Percentiles rank a stretch among this genome's conserved stretches.
Evolutionary conservation across 1,140 invertebrate species (phyloP).

Genomic region (Copidosoma floridanum): DNA sequence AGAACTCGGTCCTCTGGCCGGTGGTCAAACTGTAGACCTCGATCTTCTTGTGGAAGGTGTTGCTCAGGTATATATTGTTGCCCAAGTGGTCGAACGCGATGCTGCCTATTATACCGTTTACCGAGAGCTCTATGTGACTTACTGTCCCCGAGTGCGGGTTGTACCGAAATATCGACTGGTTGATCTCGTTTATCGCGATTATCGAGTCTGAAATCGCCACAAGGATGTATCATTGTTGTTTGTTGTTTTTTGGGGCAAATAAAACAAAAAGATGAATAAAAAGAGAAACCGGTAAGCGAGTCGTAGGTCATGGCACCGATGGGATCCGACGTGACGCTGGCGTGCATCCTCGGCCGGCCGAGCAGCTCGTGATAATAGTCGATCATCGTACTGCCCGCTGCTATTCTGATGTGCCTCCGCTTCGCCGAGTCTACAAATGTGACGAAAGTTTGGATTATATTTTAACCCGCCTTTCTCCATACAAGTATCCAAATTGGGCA

Average conservation of each 20-base stretch:
- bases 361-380: constrained; percentile 47
- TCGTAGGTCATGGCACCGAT: constrained; percentile 43
- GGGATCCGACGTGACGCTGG: constrained; percentile 7
- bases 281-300: constrained; percentile 43
- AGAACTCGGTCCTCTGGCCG: constrained; percentile 57
- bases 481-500: background rate
- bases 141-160: constrained; percentile 47
- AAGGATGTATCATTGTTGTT: too few species aligned
- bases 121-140: constrained; percentile 47
- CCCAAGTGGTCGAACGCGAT: constrained; percentile 69
- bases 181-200: constrained; percentile 27
- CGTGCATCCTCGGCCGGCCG: constrained; percentile 43
- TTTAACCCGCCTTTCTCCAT: background rate
- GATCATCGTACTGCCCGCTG: constrained; percentile 36
- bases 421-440: constrained; percentile 19
- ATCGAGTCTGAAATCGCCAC: constrained; percentile 32
- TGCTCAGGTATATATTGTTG: constrained; percentile 68
- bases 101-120: constrained; percentile 59
- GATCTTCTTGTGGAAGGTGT: constrained; percentile 58
- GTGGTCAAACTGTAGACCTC: constrained; percentile 62
- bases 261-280: background rate
- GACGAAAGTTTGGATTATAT: background rate
- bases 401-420: constrained; percentile 38
- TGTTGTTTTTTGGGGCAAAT: background rate
- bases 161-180: constrained; percentile 36